Conservation (phyloP, 1,140 invertebrate species). For the Bicyclus anynana region DNA sequence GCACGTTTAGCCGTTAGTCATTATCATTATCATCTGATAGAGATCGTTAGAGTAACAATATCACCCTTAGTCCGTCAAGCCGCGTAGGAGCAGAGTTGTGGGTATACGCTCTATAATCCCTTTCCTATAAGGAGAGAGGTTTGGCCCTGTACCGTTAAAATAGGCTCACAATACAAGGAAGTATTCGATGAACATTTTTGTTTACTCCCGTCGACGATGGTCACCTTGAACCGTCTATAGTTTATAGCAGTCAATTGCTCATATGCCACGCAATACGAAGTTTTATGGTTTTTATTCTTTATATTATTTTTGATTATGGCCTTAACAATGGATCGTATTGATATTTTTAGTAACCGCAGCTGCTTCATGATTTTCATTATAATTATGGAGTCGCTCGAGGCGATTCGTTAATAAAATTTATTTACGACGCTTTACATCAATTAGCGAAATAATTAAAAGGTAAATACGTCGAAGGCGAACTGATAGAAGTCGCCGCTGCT, state of each 20-base stretch:
- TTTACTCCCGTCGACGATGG: not conserved
- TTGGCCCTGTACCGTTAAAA: no score
- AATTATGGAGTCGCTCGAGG: slow-evolving; percentile 11
- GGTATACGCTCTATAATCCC: no score
- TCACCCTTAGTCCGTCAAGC: no score
- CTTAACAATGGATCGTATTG: slow-evolving; percentile 20
- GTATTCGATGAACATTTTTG: slow-evolving; percentile 21
- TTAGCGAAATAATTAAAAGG: slow-evolving; percentile 16
- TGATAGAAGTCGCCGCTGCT: not conserved
- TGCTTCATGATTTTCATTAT: slow-evolving; percentile 24
- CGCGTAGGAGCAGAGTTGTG: no score
- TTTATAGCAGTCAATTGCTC: slow-evolving; percentile 20
- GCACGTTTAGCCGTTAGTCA: no score
- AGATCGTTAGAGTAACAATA: no score
- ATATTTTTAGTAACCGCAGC: slow-evolving; percentile 27
- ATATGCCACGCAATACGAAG: slow-evolving; percentile 15
- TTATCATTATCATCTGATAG: no score
- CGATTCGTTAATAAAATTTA: slow-evolving; percentile 2
- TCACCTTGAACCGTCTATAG: slow-evolving; percentile 23
- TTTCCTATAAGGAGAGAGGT: no score
- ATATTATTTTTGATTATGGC: slow-evolving; percentile 26
- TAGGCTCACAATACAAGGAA: slow-evolving; percentile 37
- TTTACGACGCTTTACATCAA: not conserved
- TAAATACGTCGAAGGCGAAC: slow-evolving; percentile 5
- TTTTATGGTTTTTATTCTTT: slow-evolving; percentile 28